These are phyloP conservation scores for Apus apus DNA, from an alignment of 2,113 vertebrate species.

Conservation along the genomic window DNA sequence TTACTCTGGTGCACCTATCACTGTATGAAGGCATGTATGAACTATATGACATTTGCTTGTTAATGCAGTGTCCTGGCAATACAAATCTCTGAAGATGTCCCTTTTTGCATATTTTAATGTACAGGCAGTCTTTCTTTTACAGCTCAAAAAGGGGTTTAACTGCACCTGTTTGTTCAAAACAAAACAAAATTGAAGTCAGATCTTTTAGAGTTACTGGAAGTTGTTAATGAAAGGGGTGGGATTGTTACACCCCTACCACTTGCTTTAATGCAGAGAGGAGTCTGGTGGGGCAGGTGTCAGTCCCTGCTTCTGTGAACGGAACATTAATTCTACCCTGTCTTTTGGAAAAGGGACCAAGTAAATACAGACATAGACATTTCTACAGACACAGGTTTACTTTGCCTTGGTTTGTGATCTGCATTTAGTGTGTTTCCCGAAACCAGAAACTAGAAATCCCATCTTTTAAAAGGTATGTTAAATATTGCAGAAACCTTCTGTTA, in stretches of 20 bases:
- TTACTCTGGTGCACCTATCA: not conserved
- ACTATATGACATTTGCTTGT: not conserved
- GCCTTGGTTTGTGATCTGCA: not conserved
- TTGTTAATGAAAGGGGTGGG: not conserved
- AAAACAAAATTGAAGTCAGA: not conserved
- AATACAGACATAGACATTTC: not conserved
- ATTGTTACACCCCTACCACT: not conserved
- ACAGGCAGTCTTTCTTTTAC: not conserved
- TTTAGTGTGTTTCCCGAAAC: not conserved
- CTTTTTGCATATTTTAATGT: not conserved
- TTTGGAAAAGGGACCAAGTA: not conserved
- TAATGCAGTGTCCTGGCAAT: not conserved
- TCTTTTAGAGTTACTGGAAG: not conserved
- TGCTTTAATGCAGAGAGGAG: not conserved
- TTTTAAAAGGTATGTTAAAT: not conserved
- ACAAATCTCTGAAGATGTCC: not conserved
- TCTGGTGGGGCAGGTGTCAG: not conserved
- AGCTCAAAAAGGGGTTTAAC: not conserved
- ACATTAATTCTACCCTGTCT: not conserved
- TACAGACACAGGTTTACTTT: not conserved
- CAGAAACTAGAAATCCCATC: not conserved
- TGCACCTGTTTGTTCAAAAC: not conserved
- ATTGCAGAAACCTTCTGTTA: not conserved
- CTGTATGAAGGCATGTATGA: not conserved
- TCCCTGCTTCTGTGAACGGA: not conserved